Percentiles rank a stretch among this genome's conserved stretches.
Conservation (phyloP, 2,888 invertebrate genomes). For the Phrixothrix hirtus region DNA sequence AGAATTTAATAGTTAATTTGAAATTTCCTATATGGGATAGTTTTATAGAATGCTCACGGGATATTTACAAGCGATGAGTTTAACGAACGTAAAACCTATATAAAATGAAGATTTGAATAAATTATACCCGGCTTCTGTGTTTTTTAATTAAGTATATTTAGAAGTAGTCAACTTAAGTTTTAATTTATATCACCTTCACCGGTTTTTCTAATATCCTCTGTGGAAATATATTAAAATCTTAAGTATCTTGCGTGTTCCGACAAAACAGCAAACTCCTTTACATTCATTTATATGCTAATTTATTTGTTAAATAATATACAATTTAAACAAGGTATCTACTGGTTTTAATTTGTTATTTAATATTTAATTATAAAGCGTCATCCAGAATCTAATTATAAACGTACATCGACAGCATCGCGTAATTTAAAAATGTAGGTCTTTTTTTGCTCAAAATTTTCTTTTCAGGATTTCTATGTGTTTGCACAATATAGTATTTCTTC, state of each 20-base stretch:
- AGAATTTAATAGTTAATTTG: slow-evolving; percentile 7
- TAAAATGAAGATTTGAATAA: slow-evolving; percentile 32
- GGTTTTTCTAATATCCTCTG: slow-evolving; percentile 28
- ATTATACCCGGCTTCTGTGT: slow-evolving; percentile 33
- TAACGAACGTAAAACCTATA: slow-evolving; percentile 19
- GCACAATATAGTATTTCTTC: too few relatives aligned
- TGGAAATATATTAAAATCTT: slow-evolving; percentile 30
- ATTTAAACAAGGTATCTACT: slow-evolving; percentile 22
- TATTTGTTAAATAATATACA: slow-evolving; percentile 26
- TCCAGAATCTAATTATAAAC: too few relatives aligned
- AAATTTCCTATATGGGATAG: slow-evolving; percentile 6
- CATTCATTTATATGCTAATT: slow-evolving; percentile 30
- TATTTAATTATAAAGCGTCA: too few relatives aligned
- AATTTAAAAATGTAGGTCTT: too few relatives aligned
- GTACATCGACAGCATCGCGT: too few relatives aligned
- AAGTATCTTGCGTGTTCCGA: slow-evolving; percentile 27
- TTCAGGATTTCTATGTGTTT: too few relatives aligned
- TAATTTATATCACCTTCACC: slow-evolving; percentile 31
- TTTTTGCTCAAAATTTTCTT: too few relatives aligned
- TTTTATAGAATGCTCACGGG: slow-evolving; percentile 10
- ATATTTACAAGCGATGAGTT: slow-evolving; percentile 15
- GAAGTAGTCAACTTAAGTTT: slow-evolving; percentile 32
- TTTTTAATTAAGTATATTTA: slow-evolving; percentile 32
- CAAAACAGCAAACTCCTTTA: slow-evolving; percentile 16
- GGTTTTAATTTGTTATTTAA: too few relatives aligned